Evolutionary conservation across 2,113 vertebrate species (phyloP).

Genomic region (Thinocorus orbignyianus): DNA sequence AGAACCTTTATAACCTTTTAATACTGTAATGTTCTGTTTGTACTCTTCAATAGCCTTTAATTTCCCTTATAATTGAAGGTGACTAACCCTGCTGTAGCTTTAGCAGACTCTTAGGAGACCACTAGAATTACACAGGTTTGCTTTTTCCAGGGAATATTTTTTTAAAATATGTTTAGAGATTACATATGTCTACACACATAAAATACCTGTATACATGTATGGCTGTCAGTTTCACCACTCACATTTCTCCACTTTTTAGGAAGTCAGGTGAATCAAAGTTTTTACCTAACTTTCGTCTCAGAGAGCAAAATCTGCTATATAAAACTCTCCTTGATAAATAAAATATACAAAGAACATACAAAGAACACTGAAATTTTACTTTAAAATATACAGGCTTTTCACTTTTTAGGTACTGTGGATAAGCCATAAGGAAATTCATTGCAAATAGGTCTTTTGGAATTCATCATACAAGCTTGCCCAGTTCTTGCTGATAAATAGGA

Average conservation of each 20-base stretch:
- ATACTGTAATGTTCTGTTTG: neutral
- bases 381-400: neutral
- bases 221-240: neutral
- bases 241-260: neutral
- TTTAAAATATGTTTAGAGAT: neutral
- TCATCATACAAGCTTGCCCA: rapidly evolving
- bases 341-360: neutral
- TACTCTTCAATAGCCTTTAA: neutral
- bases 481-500: neutral
- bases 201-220: neutral
- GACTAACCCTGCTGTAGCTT: neutral
- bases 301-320: neutral
- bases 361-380: neutral
- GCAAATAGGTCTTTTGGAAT: neutral
- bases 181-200: neutral
- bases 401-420: neutral
- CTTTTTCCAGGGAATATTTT: neutral
- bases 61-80: neutral
- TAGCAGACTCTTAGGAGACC: neutral
- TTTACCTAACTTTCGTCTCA: neutral
- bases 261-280: neutral
- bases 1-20: neutral
- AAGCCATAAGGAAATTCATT: neutral
- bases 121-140: neutral
- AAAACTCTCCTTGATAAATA: neutral